A percentile compares a stretch with the other conserved stretches of the same genome.
Evolutionary conservation across 2,888 invertebrate species (phyloP).

Genomic region (Apodemia mormo): DNA sequence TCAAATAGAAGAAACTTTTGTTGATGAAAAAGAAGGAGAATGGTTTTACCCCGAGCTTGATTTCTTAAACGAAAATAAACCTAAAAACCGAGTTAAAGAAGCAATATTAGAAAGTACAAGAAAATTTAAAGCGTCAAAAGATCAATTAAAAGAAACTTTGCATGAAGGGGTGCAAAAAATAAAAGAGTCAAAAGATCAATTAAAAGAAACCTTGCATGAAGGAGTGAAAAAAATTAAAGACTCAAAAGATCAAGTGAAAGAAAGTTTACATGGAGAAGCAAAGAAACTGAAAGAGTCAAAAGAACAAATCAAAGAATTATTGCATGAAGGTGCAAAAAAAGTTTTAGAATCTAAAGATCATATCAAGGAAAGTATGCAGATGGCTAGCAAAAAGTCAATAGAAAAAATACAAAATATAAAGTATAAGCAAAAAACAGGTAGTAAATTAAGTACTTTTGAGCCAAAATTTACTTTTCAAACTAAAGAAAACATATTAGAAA

Average conservation of each 20-base stretch:
- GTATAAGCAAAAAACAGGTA: background rate
- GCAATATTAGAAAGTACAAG: background rate
- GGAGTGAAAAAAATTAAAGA: background rate
- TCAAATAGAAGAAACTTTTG: background rate
- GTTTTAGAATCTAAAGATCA: no score
- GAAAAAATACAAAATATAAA: slow-evolving; percentile 3
- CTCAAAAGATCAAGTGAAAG: background rate
- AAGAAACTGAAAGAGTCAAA: no score
- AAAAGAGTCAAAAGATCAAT: background rate
- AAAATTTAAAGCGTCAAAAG: background rate
- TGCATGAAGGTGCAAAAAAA: no score
- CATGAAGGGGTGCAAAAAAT: no score
- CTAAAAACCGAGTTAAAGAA: background rate
- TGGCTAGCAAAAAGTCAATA: background rate
- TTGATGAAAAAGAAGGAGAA: background rate
- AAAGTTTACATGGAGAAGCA: background rate
- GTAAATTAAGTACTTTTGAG: background rate
- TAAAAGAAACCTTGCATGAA: background rate
- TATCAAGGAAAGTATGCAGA: slow-evolving; percentile 1
- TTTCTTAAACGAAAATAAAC: background rate
- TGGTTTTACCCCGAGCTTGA: background rate
- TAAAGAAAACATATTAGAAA: background rate
- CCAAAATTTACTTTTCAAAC: background rate
- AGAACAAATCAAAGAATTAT: no score
- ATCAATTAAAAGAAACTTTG: no score